Evolutionary conservation across 1,140 invertebrate genomes (phyloP), one percentile per base, ranked within the genome.

Genomic region (Marisa cornuarietis): DNA sequence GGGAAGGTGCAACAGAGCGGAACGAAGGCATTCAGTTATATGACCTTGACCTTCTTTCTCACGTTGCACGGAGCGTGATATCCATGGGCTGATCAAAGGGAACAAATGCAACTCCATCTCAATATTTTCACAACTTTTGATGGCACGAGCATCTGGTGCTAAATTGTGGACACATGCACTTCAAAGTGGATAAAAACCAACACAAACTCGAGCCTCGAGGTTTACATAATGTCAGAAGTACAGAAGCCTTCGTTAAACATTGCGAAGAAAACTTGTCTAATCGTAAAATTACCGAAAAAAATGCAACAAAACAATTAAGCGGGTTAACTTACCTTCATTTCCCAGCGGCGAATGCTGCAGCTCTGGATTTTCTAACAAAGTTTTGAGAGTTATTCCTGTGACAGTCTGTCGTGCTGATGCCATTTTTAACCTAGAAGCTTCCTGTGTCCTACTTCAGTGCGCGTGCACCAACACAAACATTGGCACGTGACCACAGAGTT

Each of bases 341-440:
- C 83, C 24, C 31, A 77, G 65, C 9, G 84, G 84, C 62, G 87
- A 81, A 78, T 83, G 86, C 62, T 87, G 85, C 24, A 88, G 74
- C 69, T 84, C 80, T 31, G 87, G 87, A 68, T 88, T 82, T 71
- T 88, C 84, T 20, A 88, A 69, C 18, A 88, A 78, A 20, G 85
- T 85, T 75, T 87, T 88, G 16, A 88, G 72, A 49, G 86, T 87
- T 42, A 87, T 84, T 20, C 84, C 83, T 31, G 79, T 66, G 11
- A 76, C n/a, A 66, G 69, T 65, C 65, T 72, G 22, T 52, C 71
- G 69, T 24, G 31, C 61, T 14, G n/a, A 54, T 20, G 75, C 16
- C 72, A 78, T 96, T 49, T 94, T 96, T 51, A 93, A 95, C 85
- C 93, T 93, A 75, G 95, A 96, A 87, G 91, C 96, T 49, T 92